These are phyloP conservation scores for Nerophis ophidion DNA, from an alignment of 2,113 vertebrate species.

Conservation along the genomic window DNA sequence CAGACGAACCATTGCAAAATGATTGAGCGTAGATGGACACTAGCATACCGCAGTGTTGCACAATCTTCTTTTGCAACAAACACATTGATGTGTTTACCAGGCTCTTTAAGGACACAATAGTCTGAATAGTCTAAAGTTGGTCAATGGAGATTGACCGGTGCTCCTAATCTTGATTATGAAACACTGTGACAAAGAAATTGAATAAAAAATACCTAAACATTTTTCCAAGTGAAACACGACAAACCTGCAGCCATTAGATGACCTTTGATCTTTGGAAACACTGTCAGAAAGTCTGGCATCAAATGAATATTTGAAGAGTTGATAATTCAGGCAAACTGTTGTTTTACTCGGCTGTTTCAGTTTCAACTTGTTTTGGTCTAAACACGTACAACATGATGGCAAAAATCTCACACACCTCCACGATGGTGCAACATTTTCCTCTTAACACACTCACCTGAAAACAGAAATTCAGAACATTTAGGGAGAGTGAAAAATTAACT, in stretches of 20 bases:
- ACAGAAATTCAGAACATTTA: no score
- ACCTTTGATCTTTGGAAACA: background rate
- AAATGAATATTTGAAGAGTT: no score
- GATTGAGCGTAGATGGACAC: constrained; percentile 45
- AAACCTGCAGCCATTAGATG: background rate
- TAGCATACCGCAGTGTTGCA: constrained; percentile 14
- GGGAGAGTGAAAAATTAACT: no score
- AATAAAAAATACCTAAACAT: background rate
- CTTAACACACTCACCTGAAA: no score
- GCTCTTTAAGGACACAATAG: background rate
- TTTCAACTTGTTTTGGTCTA: no score
- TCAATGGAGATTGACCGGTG: background rate
- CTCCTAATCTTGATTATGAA: constrained; percentile 21
- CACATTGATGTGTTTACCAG: background rate
- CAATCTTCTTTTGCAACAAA: constrained; percentile 1
- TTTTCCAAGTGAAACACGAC: background rate
- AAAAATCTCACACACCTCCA: no score
- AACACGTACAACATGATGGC: no score
- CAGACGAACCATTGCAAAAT: background rate
- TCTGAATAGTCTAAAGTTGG: constrained; percentile 1
- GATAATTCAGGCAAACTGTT: no score
- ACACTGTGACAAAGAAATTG: background rate
- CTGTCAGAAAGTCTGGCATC: no score
- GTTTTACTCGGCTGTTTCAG: no score
- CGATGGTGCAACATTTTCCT: no score